Conservation (phyloP, 2,797 vertebrate species). For the Eutrigla gurnardus region DNA sequence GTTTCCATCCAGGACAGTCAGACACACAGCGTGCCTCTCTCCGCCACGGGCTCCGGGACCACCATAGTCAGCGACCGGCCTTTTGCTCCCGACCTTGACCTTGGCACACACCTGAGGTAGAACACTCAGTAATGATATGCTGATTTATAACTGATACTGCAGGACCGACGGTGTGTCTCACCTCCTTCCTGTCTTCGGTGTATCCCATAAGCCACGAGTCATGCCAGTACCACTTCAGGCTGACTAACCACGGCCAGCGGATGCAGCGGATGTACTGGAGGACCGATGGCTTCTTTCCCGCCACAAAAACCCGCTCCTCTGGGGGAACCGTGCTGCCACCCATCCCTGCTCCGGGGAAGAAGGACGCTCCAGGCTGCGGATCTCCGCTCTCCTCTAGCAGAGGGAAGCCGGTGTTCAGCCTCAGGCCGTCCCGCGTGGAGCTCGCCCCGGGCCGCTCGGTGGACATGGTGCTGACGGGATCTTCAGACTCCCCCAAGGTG, state of each 20-base stretch:
- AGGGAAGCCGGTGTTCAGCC: constrained; percentile 80
- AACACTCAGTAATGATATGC: neutral
- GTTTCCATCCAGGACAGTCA: constrained; percentile 81
- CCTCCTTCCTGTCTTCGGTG: neutral
- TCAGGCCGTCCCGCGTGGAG: constrained; percentile 82
- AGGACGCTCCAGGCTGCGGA: constrained; percentile 21
- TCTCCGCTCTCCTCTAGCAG: neutral
- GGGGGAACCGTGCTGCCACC: constrained; percentile 48
- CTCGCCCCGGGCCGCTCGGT: constrained; percentile 82
- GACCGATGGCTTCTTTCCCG: constrained; percentile 71
- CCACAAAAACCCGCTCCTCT: constrained; percentile 16
- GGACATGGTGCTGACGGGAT: constrained; percentile 86
- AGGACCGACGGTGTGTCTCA: neutral
- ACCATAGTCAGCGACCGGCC: constrained; percentile 87
- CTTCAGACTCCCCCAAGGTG: constrained; percentile 84
- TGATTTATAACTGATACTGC: constrained; percentile 6
- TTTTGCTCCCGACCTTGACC: constrained; percentile 84
- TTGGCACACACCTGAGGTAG: constrained; percentile 89
- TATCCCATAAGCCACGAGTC: constrained; percentile 78
- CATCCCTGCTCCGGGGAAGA: constrained; percentile 23
- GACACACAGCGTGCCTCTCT: constrained; percentile 74
- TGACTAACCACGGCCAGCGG: constrained; percentile 88
- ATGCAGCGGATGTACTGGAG: constrained; percentile 89
- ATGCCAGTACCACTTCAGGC: constrained; percentile 85
- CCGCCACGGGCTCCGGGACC: constrained; percentile 86